phyloP scores from a whole-genome alignment of 1,140 invertebrate genomes.

The Riptortus pedestris region DNA sequence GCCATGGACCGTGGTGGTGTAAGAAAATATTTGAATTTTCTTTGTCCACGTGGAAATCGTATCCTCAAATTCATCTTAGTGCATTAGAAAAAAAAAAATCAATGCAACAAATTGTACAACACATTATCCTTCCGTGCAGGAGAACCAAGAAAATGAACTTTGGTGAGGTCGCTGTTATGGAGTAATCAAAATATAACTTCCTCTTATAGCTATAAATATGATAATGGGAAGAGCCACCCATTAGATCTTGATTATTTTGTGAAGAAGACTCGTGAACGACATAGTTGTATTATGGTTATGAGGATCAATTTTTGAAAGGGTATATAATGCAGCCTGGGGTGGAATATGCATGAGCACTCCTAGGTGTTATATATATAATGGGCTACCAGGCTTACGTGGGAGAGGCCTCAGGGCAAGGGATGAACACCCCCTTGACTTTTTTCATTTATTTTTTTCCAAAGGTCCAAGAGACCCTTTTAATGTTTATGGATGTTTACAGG shows the following conservation, averaged over 20 bases:
- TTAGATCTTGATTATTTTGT: background rate
- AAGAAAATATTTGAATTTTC: no score
- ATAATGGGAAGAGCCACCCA: background rate
- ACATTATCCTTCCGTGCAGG: no score
- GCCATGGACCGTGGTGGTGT: no score
- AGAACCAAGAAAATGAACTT: no score
- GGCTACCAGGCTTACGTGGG: slow-evolving; percentile 12
- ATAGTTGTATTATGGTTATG: slow-evolving; percentile 3
- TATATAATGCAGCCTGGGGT: background rate
- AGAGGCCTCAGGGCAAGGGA: background rate
- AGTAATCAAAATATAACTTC: background rate
- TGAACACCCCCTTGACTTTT: background rate
- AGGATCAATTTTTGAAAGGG: background rate
- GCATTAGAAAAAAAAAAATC: no score
- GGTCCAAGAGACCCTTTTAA: background rate
- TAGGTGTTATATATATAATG: slow-evolving; percentile 16
- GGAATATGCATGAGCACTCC: slow-evolving; percentile 6
- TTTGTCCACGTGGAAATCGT: no score
- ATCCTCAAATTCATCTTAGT: no score
- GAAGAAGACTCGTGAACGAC: background rate
- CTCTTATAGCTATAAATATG: slow-evolving; percentile 2
- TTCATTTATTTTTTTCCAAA: background rate
- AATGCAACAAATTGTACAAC: no score
- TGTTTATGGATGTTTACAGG: slow-evolving; percentile 18
- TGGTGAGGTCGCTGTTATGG: no score